Conservation (phyloP, 2,888 invertebrate species). For the Amblyteles armatorius region DNA sequence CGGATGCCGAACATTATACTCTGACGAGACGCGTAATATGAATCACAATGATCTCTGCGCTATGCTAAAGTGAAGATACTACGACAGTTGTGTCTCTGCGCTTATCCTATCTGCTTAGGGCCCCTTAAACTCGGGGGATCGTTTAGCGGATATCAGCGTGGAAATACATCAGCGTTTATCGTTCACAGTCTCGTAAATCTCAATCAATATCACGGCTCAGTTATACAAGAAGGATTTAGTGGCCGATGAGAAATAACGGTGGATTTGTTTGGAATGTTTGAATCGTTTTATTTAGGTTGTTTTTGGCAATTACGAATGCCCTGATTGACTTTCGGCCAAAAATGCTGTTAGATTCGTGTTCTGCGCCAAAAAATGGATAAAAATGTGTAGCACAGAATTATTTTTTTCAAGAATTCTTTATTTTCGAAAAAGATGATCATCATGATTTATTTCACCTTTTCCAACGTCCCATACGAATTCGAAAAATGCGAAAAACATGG, state of each 20-base stretch:
- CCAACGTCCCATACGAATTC: neutral
- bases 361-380: no score
- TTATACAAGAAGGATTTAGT: neutral
- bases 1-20: conserved; percentile 62
- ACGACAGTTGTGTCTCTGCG: neutral
- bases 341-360: no score
- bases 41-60: conserved; percentile 16
- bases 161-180: neutral
- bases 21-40: conserved; percentile 52
- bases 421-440: neutral
- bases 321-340: no score
- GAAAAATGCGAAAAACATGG: neutral
- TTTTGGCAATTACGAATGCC: no score
- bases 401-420: no score
- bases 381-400: no score
- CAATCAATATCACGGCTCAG: neutral
- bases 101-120: neutral
- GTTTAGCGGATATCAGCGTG: neutral
- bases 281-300: no score
- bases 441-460: neutral
- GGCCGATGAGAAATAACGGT: neutral
- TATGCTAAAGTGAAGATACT: neutral
- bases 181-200: conserved; percentile 10
- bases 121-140: neutral
- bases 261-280: neutral